These are phyloP conservation scores for Dasysyrphus tricinctus DNA, from an alignment of 2,888 invertebrate genomes.

Conservation along the genomic window DNA sequence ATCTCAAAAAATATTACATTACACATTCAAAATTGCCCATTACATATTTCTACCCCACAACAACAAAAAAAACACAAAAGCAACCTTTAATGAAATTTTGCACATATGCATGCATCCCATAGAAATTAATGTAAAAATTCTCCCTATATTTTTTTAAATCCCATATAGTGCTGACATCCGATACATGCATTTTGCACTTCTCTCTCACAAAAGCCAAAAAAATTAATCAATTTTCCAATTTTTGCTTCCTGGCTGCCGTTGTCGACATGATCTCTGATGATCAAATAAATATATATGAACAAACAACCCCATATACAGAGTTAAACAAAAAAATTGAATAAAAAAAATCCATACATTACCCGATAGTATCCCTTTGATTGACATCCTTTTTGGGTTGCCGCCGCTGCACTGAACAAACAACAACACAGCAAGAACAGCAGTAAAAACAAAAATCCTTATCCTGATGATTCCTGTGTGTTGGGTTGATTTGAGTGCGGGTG, in stretches of 20 bases:
- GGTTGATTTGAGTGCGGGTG: slow-evolving; percentile 71
- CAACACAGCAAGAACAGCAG: background rate
- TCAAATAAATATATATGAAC: slow-evolving; percentile 70
- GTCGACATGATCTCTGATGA: slow-evolving; percentile 74
- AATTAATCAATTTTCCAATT: slow-evolving; percentile 75
- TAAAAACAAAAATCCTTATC: slow-evolving; percentile 36
- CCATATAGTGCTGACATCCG: slow-evolving; percentile 53
- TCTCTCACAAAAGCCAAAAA: slow-evolving; percentile 48
- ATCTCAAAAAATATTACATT: slow-evolving; percentile 68
- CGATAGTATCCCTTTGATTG: slow-evolving; percentile 68
- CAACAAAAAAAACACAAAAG: slow-evolving; percentile 1
- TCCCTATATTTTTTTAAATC: background rate
- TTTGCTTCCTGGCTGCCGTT: slow-evolving; percentile 62
- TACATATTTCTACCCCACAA: background rate
- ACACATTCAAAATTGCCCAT: slow-evolving; percentile 35
- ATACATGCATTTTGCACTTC: slow-evolving; percentile 44
- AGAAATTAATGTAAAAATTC: slow-evolving; percentile 2
- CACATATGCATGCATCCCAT: slow-evolving; percentile 42
- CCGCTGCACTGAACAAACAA: background rate
- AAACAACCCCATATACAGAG: slow-evolving; percentile 46
- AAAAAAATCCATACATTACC: slow-evolving; percentile 36
- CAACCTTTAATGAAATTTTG: slow-evolving; percentile 38
- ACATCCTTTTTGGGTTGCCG: slow-evolving; percentile 66
- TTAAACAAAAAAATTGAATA: slow-evolving; percentile 13
- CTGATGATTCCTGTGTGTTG: slow-evolving; percentile 47